phyloP scores from a whole-genome alignment of 1,140 invertebrate genomes.

The Paracyclopina nana region DNA sequence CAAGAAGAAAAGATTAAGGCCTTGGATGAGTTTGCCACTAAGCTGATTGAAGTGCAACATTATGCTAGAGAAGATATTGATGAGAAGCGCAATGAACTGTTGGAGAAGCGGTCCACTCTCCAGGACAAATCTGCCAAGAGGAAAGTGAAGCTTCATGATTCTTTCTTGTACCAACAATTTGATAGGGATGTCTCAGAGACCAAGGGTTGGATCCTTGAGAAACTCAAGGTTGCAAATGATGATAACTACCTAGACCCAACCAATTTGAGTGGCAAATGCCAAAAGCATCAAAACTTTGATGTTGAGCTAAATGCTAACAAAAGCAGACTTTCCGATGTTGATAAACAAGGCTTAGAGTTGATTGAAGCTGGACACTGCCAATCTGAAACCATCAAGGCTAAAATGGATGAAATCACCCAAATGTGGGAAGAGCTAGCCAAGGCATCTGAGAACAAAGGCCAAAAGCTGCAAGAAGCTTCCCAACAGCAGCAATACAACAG shows the following conservation, averaged over 20 bases:
- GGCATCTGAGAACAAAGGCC: constrained; percentile 77
- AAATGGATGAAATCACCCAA: constrained; percentile 73
- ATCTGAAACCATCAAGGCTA: constrained; percentile 41
- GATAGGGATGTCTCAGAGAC: constrained; percentile 96
- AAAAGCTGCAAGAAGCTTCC: constrained; percentile 56
- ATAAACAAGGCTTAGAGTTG: constrained; percentile 36
- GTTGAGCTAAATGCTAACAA: constrained; percentile 83
- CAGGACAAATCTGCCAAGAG: constrained; percentile 68
- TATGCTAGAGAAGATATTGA: constrained; percentile 94
- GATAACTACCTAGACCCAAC: constrained; percentile 95
- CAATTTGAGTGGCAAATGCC: constrained; percentile 93
- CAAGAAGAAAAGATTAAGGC: constrained; percentile 98
- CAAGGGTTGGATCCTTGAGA: constrained; percentile 96
- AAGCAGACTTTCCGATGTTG: constrained; percentile 80
- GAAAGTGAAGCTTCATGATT: constrained; percentile 64
- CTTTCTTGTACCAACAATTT: constrained; percentile 85
- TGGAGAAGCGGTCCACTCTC: constrained; percentile 62
- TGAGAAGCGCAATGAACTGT: constrained; percentile 59
- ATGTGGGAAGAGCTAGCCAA: constrained; percentile 77
- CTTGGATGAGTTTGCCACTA: constrained; percentile 93
- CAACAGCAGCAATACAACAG: constrained; percentile 96
- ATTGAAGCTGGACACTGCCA: constrained; percentile 40
- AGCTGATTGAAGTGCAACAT: constrained; percentile 86
- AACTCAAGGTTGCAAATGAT: constrained; percentile 94
- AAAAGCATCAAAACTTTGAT: constrained; percentile 97